These are phyloP conservation scores for Parnassius smintheus DNA, from an alignment of 2,888 invertebrate genomes.

Conservation along the genomic window DNA sequence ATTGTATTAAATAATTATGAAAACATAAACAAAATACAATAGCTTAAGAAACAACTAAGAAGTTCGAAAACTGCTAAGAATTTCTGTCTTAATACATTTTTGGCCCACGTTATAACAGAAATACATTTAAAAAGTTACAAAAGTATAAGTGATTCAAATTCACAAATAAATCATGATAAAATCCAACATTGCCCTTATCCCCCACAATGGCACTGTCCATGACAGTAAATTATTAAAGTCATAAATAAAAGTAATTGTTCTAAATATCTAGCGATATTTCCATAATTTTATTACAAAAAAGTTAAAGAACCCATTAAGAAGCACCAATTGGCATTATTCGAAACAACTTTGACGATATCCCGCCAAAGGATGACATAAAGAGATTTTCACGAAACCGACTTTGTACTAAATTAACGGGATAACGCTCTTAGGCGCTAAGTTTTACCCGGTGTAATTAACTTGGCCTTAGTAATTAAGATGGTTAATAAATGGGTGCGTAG, in stretches of 20 bases:
- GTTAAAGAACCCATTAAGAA: slow-evolving; percentile 57
- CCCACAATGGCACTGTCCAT: slow-evolving; percentile 56
- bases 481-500: slow-evolving; percentile 77
- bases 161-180: slow-evolving; percentile 43
- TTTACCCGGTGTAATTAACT: slow-evolving; percentile 74
- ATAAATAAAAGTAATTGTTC: slow-evolving; percentile 75
- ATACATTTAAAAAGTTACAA: not conserved
- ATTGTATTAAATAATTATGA: too few relatives aligned
- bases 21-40: too few relatives aligned
- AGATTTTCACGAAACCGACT: slow-evolving; percentile 60
- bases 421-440: slow-evolving; percentile 72
- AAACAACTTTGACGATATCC: slow-evolving; percentile 55
- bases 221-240: slow-evolving; percentile 69
- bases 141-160: slow-evolving; percentile 35
- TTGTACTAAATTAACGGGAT: slow-evolving; percentile 70
- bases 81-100: too few relatives aligned
- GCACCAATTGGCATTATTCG: slow-evolving; percentile 55
- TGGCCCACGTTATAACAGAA: not conserved
- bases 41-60: too few relatives aligned
- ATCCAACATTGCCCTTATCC: slow-evolving; percentile 50
- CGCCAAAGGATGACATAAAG: slow-evolving; percentile 60
- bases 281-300: slow-evolving; percentile 73
- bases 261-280: slow-evolving; percentile 66
- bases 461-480: slow-evolving; percentile 77
- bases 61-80: too few relatives aligned